Conservation (phyloP, 1,140 invertebrate genomes). For the Bacillus rossius region DNA sequence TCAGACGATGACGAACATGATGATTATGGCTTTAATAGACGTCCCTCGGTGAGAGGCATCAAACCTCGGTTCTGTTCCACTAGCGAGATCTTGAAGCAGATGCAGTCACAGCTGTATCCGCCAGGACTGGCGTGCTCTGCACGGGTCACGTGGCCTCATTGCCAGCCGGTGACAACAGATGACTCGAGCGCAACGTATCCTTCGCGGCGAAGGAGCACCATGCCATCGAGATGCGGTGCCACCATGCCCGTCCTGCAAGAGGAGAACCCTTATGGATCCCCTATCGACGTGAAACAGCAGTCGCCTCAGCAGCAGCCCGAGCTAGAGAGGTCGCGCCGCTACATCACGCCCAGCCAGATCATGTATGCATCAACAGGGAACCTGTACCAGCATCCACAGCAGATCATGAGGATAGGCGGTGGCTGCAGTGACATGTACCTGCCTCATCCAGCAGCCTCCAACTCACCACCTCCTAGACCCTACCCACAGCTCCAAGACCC, state of each 20-base stretch:
- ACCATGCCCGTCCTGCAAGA: background rate
- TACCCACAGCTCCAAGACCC: background rate
- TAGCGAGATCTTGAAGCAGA: conserved; percentile 64
- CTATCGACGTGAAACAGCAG: too few relatives aligned
- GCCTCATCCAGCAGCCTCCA: conserved; percentile 1
- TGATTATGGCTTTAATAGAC: conserved; percentile 82
- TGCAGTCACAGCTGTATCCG: conserved; percentile 13
- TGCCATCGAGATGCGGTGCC: background rate
- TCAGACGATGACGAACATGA: conserved; percentile 75
- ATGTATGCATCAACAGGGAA: conserved; percentile 12
- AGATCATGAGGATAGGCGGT: conserved; percentile 8
- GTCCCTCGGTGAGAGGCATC: conserved; percentile 75
- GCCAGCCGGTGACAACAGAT: too few relatives aligned
- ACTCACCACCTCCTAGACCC: conserved; percentile 7
- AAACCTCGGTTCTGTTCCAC: conserved; percentile 69
- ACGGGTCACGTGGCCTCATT: conserved; percentile 8
- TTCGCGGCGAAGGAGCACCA: background rate
- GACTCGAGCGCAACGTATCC: too few relatives aligned
- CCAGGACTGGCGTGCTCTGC: background rate
- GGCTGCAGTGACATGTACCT: conserved; percentile 1
- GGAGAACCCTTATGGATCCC: background rate
- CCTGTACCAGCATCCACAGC: conserved; percentile 1
- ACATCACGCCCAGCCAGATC: background rate
- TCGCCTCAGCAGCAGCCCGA: too few relatives aligned
- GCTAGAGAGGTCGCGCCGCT: background rate